These are phyloP conservation scores for Drosophila rufa DNA, from an alignment of 1,140 invertebrate genomes.

Conservation along the genomic window DNA sequence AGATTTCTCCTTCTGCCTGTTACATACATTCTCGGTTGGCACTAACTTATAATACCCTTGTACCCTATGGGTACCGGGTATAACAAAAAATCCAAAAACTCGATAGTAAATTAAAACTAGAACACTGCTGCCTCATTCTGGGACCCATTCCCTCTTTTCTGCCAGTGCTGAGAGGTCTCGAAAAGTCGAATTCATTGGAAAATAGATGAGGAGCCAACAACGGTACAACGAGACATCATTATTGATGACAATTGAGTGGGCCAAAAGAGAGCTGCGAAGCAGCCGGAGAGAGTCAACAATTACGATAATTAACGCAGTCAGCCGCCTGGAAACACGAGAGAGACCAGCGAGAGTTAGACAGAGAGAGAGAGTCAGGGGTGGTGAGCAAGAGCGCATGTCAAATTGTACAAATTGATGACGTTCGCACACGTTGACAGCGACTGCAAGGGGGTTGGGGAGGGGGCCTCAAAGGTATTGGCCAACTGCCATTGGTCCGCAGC, in stretches of 20 bases:
- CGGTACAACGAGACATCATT: slow-evolving; percentile 84
- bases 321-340: slow-evolving; percentile 57
- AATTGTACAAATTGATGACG: slow-evolving; percentile 84
- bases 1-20: too few species aligned
- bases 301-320: slow-evolving; percentile 83
- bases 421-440: slow-evolving; percentile 77
- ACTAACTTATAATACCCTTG: too few species aligned
- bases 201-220: slow-evolving; percentile 64
- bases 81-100: too few species aligned
- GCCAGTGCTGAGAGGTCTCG: slow-evolving; percentile 41
- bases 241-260: slow-evolving; percentile 85
- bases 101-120: too few species aligned
- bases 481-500: slow-evolving; percentile 31
- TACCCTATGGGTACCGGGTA: too few species aligned
- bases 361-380: slow-evolving; percentile 11
- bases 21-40: too few species aligned
- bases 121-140: background rate
- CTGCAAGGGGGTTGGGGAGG: slow-evolving; percentile 6
- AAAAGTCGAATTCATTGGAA: slow-evolving; percentile 81
- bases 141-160: background rate
- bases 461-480: background rate
- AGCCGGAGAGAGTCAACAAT: slow-evolving; percentile 60
- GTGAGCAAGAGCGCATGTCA: slow-evolving; percentile 69
- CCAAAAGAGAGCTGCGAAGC: slow-evolving; percentile 61
- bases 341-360: slow-evolving; percentile 8